Percentiles rank a stretch among this genome's conserved stretches.
phyloP scores from a whole-genome alignment of 2,888 invertebrate species.

The Pomacea canaliculata region DNA sequence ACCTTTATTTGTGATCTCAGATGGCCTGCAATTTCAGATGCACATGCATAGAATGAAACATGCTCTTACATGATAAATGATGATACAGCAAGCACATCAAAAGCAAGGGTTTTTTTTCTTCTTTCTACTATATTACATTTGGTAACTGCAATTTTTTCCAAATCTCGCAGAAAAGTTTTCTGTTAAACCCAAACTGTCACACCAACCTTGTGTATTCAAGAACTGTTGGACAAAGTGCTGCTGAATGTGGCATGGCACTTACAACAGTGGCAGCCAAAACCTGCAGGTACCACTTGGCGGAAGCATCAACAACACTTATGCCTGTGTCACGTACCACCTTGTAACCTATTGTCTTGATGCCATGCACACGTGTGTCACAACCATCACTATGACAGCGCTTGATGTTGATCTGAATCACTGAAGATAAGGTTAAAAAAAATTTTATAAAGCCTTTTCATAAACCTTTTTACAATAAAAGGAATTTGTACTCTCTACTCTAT shows the following conservation, averaged over 20 bases:
- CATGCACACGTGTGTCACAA: constrained; percentile 67
- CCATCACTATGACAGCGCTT: constrained; percentile 67
- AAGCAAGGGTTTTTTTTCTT: too few relatives aligned
- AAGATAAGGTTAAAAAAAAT: constrained; percentile 10
- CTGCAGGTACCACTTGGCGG: constrained; percentile 67
- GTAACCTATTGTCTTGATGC: constrained; percentile 63
- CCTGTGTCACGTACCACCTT: constrained; percentile 63
- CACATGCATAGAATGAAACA: too few relatives aligned
- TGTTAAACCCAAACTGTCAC: too few relatives aligned
- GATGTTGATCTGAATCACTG: constrained; percentile 67
- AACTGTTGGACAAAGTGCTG: constrained; percentile 53
- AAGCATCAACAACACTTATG: constrained; percentile 65
- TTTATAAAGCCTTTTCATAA: not conserved
- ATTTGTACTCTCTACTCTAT: not conserved
- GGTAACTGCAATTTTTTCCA: too few relatives aligned
- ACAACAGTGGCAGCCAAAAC: constrained; percentile 62
- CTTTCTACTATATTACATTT: too few relatives aligned
- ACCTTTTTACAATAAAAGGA: not conserved
- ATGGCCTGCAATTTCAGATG: too few relatives aligned
- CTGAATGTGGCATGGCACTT: constrained; percentile 57
- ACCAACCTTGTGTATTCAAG: constrained; percentile 62
- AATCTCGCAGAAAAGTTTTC: too few relatives aligned
- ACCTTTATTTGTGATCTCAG: too few relatives aligned
- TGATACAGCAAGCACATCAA: too few relatives aligned
- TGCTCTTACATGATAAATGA: too few relatives aligned